Percentiles rank a stretch among this genome's conserved stretches.
Conservation (phyloP, 2,113 vertebrate species). For the Petromus typicus region DNA sequence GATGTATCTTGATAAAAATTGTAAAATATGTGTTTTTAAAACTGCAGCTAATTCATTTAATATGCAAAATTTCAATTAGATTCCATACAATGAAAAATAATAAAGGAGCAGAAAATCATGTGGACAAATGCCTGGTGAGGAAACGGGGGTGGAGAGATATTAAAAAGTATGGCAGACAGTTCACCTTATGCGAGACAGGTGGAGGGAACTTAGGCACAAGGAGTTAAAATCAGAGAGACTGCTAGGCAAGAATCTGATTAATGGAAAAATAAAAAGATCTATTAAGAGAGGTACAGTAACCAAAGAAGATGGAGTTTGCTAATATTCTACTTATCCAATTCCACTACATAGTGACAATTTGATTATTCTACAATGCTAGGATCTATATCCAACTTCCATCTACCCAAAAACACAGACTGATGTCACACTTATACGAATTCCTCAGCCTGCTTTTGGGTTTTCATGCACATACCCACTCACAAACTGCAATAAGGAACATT, state of each 20-base stretch:
- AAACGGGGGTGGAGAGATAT: neutral
- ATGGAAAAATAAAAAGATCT: neutral
- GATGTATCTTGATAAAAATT: neutral
- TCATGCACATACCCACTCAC: neutral
- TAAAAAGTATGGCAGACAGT: neutral
- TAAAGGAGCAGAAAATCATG: neutral
- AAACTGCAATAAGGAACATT: neutral
- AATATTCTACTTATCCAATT: neutral
- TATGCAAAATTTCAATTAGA: neutral
- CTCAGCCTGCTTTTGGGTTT: neutral
- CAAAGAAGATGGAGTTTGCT: neutral
- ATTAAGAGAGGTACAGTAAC: neutral
- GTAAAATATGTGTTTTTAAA: neutral
- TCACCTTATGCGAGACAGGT: neutral
- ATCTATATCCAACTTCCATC: neutral
- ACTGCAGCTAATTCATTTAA: neutral
- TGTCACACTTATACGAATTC: neutral
- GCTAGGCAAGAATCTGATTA: neutral
- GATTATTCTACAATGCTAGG: neutral
- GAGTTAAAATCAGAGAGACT: neutral
- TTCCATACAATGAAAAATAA: neutral
- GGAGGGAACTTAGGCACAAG: neutral
- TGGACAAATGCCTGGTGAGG: neutral
- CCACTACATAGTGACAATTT: neutral
- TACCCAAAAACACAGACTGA: neutral